Evolutionary conservation across 2,797 vertebrate species (phyloP).

Genomic region (Poecilia gillii): DNA sequence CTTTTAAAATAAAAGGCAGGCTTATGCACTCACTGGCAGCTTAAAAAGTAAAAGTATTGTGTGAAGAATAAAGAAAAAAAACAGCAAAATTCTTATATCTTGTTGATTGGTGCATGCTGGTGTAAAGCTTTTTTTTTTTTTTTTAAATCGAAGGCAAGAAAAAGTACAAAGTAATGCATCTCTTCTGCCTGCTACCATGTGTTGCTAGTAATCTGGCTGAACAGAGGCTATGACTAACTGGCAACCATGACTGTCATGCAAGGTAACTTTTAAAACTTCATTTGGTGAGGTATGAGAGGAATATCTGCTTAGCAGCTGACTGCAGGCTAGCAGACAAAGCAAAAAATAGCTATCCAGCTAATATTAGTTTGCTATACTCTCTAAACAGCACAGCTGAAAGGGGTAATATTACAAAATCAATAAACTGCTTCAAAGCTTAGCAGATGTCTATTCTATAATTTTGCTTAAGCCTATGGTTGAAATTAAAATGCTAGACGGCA

Average conservation of each 20-base stretch:
- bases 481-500: background rate
- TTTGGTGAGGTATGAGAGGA: background rate
- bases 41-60: background rate
- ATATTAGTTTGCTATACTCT: background rate
- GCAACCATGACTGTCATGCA: background rate
- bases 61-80: background rate
- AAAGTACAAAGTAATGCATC: background rate
- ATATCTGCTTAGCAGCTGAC: background rate
- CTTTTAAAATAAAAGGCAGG: background rate
- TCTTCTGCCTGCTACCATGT: background rate
- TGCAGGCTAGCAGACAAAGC: background rate
- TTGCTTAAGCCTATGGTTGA: background rate
- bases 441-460: background rate
- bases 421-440: background rate
- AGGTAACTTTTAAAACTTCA: background rate
- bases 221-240: background rate
- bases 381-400: background rate
- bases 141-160: background rate
- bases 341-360: background rate
- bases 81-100: background rate
- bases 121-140: background rate
- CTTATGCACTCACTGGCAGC: background rate
- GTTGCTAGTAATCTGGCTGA: background rate
- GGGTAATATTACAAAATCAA: background rate
- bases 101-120: background rate